A percentile compares a stretch with the other conserved stretches of the same genome.
phyloP scores from a whole-genome alignment of 2,888 invertebrate genomes.

The Boloria euphrosyne region DNA sequence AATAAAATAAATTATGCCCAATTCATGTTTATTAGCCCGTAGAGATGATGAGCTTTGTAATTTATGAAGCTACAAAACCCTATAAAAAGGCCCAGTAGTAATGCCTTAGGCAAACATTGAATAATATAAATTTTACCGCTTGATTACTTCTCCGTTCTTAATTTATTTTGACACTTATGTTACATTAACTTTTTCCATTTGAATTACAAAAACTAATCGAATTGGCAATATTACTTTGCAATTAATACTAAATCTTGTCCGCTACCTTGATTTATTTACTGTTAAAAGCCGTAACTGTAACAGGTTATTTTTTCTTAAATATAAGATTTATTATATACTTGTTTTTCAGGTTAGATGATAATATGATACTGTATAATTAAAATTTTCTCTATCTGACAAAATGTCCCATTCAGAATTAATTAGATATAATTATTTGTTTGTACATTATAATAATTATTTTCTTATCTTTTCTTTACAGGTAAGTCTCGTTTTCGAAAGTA shows the following conservation, averaged over 20 bases:
- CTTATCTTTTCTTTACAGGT: slow-evolving; percentile 54
- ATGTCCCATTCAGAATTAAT: too few species aligned
- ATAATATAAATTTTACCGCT: slow-evolving; percentile 30
- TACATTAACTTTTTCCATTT: slow-evolving; percentile 24
- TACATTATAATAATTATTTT: slow-evolving; percentile 24
- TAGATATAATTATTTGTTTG: not conserved
- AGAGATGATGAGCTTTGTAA: slow-evolving; percentile 12
- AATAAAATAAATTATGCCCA: slow-evolving; percentile 9
- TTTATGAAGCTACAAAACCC: slow-evolving; percentile 7
- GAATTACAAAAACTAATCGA: slow-evolving; percentile 28
- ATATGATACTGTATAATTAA: too few species aligned
- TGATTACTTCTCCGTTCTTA: slow-evolving; percentile 31
- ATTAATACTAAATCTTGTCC: slow-evolving; percentile 16
- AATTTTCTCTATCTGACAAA: too few species aligned
- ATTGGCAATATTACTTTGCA: slow-evolving; percentile 16
- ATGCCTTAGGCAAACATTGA: slow-evolving; percentile 23
- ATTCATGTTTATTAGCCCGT: slow-evolving; percentile 1
- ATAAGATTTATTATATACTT: too few species aligned
- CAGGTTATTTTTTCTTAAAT: too few species aligned
- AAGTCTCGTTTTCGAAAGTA: slow-evolving; percentile 47
- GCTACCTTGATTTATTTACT: slow-evolving; percentile 21
- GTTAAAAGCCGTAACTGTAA: not conserved
- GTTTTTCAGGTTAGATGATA: too few species aligned
- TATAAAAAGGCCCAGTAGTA: slow-evolving; percentile 29
- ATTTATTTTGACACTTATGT: slow-evolving; percentile 39